Base-by-base conservation (phyloP, 2,888 invertebrate genomes). In the Syrphus vitripennis region DNA sequence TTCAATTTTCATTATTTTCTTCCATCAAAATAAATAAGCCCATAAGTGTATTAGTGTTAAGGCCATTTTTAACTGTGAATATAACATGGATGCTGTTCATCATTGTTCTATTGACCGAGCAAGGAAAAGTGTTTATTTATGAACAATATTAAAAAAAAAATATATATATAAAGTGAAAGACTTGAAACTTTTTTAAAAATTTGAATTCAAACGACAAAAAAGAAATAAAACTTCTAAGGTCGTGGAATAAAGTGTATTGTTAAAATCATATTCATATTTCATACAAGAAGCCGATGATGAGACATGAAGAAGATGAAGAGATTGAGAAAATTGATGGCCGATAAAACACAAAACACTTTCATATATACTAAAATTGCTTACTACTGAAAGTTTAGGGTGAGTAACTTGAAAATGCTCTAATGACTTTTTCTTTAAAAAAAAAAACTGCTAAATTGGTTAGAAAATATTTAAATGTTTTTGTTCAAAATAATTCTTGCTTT, bases 41-140 rank as follows among this genome's bases (percentile, higher is more conserved):
- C 74, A 86, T 84, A 61, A 69, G 84, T 84, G 84, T 84, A 67
- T 77, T 84, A 81, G 81, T 81, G 76, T 81, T 84, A 84, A 84
- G 84, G 42, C 55, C 34, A 37, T 37, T 45, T 67, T 26, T 57
- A 31, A 12, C 50, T 71, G 65, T 65, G 65, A 42, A 67, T 53
- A 65, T 53, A 65, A 53, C 50, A 14, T 24, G 16, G 48, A 70
- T 48, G 10, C 24, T n/a, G n/a, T n/a, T n/a, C 12, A 31, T 12
- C 5, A 34, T 37, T 21, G 29, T 61, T 50, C 21, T 9, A 42
- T n/a, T 42, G 34, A 10, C 21, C 42, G 7, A 61, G 19, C 3
- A 29, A 29, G 21, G 31, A 65, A 45, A 40, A 57, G 55, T 76
- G 69, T 55, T n/a, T n/a, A 63, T 45, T 48, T 37, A 65, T 42